A percentile compares a stretch with the other conserved stretches of the same genome.
These are phyloP conservation scores for Tetranychus urticae DNA, from an alignment of 1,140 invertebrate genomes.

Conservation along the genomic window DNA sequence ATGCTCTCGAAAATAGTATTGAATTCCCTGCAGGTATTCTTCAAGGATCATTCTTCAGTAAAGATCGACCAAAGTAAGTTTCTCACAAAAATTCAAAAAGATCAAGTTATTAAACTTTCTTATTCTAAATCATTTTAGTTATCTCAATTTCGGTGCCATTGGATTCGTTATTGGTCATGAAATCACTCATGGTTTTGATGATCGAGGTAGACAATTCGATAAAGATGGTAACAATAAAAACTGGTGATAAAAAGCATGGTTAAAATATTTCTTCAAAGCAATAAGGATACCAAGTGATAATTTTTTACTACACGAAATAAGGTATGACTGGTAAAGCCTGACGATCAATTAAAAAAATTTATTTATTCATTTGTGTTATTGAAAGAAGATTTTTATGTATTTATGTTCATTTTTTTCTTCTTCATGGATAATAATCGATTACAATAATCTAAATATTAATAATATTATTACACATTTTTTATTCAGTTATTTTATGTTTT, in stretches of 20 bases:
- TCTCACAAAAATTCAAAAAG: not conserved
- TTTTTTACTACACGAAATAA: no score
- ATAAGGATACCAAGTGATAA: no score
- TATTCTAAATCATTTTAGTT: slow-evolving; percentile 15
- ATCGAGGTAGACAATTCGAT: slow-evolving; percentile 54
- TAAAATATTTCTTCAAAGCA: no score
- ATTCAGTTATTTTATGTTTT: no score
- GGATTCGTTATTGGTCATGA: slow-evolving; percentile 81
- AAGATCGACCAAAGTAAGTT: slow-evolving; percentile 44
- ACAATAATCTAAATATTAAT: no score
- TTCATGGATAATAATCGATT: no score
- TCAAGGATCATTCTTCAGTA: slow-evolving; percentile 62
- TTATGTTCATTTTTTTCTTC: no score
- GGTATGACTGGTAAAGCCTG: no score
- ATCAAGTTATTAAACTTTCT: not conserved
- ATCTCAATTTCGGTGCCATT: slow-evolving; percentile 76
- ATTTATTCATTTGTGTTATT: no score
- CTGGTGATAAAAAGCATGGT: slow-evolving; percentile 36
- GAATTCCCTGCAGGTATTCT: slow-evolving; percentile 74
- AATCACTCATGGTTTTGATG: slow-evolving; percentile 80
- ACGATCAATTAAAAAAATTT: no score
- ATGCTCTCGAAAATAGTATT: slow-evolving; percentile 55
- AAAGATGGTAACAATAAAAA: slow-evolving; percentile 57
- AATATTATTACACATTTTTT: no score
- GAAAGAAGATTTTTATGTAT: no score